Percentiles rank a stretch among this genome's conserved stretches.
Evolutionary conservation across 2,797 vertebrate species (phyloP).

Genomic region (Enteromius treurensis): DNA sequence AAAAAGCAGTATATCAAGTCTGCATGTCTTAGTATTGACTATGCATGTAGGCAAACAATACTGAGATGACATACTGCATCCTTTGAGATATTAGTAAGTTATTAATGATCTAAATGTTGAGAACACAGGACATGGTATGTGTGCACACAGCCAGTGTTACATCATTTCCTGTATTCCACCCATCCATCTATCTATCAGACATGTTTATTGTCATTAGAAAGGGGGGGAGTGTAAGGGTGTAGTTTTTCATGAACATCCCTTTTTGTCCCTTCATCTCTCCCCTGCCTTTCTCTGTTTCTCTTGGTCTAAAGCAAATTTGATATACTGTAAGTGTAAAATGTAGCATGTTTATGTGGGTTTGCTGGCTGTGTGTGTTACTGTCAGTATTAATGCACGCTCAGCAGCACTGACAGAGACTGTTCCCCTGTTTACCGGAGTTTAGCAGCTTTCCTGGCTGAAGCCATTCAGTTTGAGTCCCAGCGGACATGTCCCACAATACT

Average conservation of each 20-base stretch:
- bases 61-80: not conserved
- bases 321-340: constrained; percentile 49
- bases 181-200: not conserved
- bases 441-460: constrained; percentile 34
- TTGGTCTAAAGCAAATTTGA: constrained; percentile 45
- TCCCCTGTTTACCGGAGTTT: constrained; percentile 23
- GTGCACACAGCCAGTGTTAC: not conserved
- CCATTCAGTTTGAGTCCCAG: constrained; percentile 30
- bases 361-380: constrained; percentile 17
- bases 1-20: not conserved
- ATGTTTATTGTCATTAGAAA: constrained; percentile 33
- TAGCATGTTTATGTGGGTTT: constrained; percentile 37
- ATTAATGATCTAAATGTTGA: not conserved
- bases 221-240: not conserved
- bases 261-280: constrained; percentile 11
- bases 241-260: constrained; percentile 35
- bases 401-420: constrained; percentile 22
- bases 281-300: constrained; percentile 21
- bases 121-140: not conserved
- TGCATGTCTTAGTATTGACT: not conserved
- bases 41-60: not conserved
- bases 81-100: not conserved
- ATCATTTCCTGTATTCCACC: constrained; percentile 23
- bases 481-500: constrained; percentile 43
- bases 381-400: constrained; percentile 25